Percentiles rank a stretch among this genome's conserved stretches.
Conservation (phyloP, 1,140 invertebrate species). For the Euura saliciscinereae region DNA sequence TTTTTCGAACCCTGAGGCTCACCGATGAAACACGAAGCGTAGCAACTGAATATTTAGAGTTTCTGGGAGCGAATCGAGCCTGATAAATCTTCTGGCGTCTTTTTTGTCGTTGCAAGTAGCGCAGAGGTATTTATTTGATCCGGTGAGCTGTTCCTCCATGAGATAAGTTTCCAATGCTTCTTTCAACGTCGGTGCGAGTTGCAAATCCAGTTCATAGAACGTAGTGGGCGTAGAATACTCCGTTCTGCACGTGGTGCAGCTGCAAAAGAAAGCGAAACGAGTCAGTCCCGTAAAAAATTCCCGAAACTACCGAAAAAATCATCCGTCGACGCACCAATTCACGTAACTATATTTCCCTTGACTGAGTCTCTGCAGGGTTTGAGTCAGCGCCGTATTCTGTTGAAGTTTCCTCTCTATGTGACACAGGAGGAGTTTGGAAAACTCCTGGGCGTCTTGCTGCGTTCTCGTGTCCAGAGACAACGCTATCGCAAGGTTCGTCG, state of each 20-base stretch:
- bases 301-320: constrained; percentile 5
- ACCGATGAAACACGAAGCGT: constrained; percentile 73
- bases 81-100: constrained; percentile 68
- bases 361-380: constrained; percentile 67
- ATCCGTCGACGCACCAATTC: constrained; percentile 60
- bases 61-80: constrained; percentile 68
- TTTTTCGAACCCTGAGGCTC: constrained; percentile 28
- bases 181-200: constrained; percentile 65
- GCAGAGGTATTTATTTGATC: constrained; percentile 73
- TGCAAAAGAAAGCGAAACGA: constrained; percentile 39
- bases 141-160: constrained; percentile 69
- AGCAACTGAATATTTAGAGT: constrained; percentile 75
- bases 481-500: constrained; percentile 66
- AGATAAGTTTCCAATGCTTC: constrained; percentile 71
- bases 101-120: constrained; percentile 66
- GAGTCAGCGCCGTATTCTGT: constrained; percentile 57
- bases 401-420: constrained; percentile 65
- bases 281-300: constrained; percentile 16
- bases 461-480: constrained; percentile 70
- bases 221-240: constrained; percentile 65
- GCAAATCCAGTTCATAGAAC: constrained; percentile 74
- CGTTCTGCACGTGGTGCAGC: constrained; percentile 67
- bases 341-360: constrained; percentile 71
- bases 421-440: constrained; percentile 72
- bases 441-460: constrained; percentile 79